A percentile compares a stretch with the other conserved stretches of the same genome.
Conservation (phyloP, 2,113 vertebrate genomes). For the Aptenodytes patagonicus region DNA sequence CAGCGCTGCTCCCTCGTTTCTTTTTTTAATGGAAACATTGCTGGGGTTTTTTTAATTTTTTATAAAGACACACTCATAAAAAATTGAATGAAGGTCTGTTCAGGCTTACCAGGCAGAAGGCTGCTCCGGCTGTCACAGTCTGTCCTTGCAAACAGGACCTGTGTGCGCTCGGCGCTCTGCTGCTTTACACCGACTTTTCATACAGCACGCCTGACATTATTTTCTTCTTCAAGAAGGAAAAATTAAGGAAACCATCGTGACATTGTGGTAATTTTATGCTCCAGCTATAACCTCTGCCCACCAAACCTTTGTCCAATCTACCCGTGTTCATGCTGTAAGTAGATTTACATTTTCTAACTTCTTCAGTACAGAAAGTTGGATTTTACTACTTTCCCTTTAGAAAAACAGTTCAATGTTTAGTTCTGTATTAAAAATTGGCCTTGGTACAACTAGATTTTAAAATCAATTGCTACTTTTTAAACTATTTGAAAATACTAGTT, state of each 20-base stretch:
- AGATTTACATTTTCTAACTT: not conserved
- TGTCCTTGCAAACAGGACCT: not conserved
- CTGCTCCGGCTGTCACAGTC: not conserved
- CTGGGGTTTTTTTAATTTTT: not conserved
- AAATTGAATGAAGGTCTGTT: not conserved
- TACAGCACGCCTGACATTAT: not conserved
- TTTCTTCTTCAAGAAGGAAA: not conserved
- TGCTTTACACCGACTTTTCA: not conserved
- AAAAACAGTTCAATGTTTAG: not conserved
- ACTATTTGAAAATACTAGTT: not conserved
- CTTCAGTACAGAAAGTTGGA: not conserved
- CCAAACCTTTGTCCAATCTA: not conserved
- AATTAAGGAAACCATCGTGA: not conserved
- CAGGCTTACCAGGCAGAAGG: not conserved
- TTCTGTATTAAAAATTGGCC: not conserved
- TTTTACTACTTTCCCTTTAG: not conserved
- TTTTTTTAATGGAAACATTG: not conserved
- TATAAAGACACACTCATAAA: conserved; percentile 19
- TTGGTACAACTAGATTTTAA: not conserved
- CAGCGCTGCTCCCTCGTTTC: not conserved
- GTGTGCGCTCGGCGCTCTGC: rapidly evolving
- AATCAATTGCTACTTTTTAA: conserved; percentile 3
- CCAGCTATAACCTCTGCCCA: not conserved
- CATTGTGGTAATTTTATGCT: not conserved
- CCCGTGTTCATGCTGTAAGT: rapidly evolving